Base-by-base conservation (phyloP, 2,888 invertebrate species). In the Lamellibrachia satsuma region DNA sequence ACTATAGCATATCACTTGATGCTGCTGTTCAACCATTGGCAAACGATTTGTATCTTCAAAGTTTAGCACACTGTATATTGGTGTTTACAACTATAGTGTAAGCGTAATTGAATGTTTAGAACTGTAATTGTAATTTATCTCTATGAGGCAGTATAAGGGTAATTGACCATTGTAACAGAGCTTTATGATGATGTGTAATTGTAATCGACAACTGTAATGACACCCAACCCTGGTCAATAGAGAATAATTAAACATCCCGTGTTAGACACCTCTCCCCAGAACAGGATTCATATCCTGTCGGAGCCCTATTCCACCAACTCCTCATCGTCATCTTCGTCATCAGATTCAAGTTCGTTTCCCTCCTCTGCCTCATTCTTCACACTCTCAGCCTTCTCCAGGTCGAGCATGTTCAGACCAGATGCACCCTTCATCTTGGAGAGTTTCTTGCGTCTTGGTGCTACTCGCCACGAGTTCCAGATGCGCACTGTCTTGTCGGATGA, bases 391-490 rank as follows among this genome's bases (percentile, higher is more conserved):
- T 0, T 75, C 75, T 75, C 75, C 75, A 75, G 0, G 15, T 75
- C 75, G n/a, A 75, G 11, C 22, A 75, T 91, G 91, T 39, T 39
- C 92, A 92, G 51, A 52, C 39, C 92, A 9, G 90, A 52, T 27
- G 90, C 15, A 11, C 52, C 90, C 52, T 92, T 90, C 52, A 92
- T 93, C 57, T 93, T 93, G 6, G 93, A 92, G 27, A 52, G 27
- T 52, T 93, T 92, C 8, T 90, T 57, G 52, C 92, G 93, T 27
- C 93, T 92, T 57, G 93, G 92, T 39, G 95, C 95, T 92, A 95
- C 94, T 92, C 95, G 96, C 96, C 96, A 96, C 11, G 96, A 95
- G 94, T 96, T 96, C 96, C 96, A 96, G 9, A 96, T 95, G 22
- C 96, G 94, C 90, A 96, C 95, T 52, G 96, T 96, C 92, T 95